These are phyloP conservation scores for Lutraria lutraria DNA, from an alignment of 2,888 invertebrate genomes.

Conservation along the genomic window DNA sequence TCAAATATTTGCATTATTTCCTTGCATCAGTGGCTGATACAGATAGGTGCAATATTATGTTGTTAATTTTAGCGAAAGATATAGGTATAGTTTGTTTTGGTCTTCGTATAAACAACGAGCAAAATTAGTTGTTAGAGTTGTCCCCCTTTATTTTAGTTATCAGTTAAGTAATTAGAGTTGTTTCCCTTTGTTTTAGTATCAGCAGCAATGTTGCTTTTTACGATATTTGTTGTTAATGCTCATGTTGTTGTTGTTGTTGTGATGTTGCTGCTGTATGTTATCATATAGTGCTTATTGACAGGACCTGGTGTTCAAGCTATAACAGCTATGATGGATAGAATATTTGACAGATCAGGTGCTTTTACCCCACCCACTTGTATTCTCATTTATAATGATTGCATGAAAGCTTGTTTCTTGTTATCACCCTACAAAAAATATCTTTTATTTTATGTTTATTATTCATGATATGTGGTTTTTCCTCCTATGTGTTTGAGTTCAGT, in stretches of 20 bases:
- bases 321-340: constrained; percentile 78
- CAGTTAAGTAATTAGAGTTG: not conserved
- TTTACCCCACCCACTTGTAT: constrained; percentile 27
- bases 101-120: too few species aligned
- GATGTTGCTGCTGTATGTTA: constrained; percentile 15
- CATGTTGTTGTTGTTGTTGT: constrained; percentile 24
- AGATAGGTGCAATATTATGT: not conserved
- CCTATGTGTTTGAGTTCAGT: not conserved
- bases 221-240: not conserved
- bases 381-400: not conserved
- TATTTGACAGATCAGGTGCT: constrained; percentile 81
- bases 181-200: not conserved
- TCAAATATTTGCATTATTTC: not conserved
- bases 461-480: not conserved
- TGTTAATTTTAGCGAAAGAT: not conserved
- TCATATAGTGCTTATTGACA: constrained; percentile 35
- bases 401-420: not conserved
- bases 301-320: constrained; percentile 76
- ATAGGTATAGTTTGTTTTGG: not conserved
- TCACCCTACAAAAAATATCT: not conserved
- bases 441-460: not conserved
- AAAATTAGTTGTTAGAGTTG: not conserved
- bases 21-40: not conserved
- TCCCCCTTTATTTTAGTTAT: not conserved
- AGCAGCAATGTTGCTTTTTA: not conserved